Conservation (phyloP, 2,113 vertebrate species). For the Hyla sarda region DNA sequence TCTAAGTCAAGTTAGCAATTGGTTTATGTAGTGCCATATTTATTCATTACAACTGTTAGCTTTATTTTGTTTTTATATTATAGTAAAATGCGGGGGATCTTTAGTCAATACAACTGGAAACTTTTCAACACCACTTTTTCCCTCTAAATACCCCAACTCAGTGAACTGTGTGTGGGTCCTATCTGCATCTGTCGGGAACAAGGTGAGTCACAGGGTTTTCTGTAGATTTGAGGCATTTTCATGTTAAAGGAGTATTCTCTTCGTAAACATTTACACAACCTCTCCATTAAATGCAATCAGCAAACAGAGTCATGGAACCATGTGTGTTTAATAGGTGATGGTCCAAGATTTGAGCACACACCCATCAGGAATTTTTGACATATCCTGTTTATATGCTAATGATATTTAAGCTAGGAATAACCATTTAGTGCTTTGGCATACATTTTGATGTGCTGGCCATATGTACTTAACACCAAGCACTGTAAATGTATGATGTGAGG, state of each 20-base stretch:
- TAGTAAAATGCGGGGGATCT: conserved; percentile 37
- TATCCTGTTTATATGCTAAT: too few species aligned
- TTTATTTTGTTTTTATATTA: background rate
- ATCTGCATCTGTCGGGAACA: conserved; percentile 16
- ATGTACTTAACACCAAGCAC: too few species aligned
- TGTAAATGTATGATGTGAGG: too few species aligned
- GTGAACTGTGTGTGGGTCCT: conserved; percentile 47
- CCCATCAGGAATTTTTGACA: too few species aligned
- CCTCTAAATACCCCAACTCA: conserved; percentile 33
- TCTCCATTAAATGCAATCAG: too few species aligned
- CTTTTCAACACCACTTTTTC: conserved; percentile 44
- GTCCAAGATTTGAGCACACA: too few species aligned
- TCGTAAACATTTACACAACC: background rate
- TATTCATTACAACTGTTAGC: background rate
- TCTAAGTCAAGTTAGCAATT: background rate
- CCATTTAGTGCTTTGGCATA: too few species aligned
- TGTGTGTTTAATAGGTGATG: too few species aligned
- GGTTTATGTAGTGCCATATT: too few species aligned
- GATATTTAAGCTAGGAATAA: too few species aligned
- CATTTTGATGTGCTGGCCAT: too few species aligned
- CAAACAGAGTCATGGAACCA: too few species aligned
- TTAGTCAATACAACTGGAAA: conserved; percentile 1
- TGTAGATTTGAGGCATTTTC: background rate
- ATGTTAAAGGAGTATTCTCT: background rate
- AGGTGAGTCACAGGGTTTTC: conserved; percentile 1